Evolutionary conservation across 1,140 invertebrate species (phyloP), one percentile per base, ranked within the genome.

Genomic region (Neocloeon triangulifer): DNA sequence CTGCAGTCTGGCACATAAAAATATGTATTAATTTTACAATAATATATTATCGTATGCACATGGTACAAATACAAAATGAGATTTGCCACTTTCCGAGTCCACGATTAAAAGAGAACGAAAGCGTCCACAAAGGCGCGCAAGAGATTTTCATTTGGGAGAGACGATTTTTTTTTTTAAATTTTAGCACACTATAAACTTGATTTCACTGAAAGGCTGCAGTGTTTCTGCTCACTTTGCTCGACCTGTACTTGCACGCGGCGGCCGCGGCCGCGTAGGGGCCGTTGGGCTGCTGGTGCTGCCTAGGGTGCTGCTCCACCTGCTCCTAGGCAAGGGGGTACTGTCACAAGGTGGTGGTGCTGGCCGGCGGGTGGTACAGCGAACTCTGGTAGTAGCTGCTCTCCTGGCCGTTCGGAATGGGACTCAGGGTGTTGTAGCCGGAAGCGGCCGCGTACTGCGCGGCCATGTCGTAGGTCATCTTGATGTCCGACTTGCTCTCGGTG

Each of bases 361-460:
- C 32, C 38, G 66, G 57, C 32, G 71, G 56, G 40, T 63, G 59
- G 49, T 81, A 80, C 41, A 78, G 51, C 42, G 69, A 64, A 42
- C 66, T 72, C 55, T 79, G 75, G 50, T 84, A 81, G 54, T 81
- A 81, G 40, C 69, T 67, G 50, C 79, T 69, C 20, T 64, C 61
- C 49, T 60, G 52, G 42, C 66, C 58, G 54, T 68, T 53, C 47
- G 69, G 46, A 40, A 68, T 51, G 42, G 69, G 61, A 45, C 53
- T 59, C 29, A 67, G 39, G 17, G 65, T 57, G 40, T 63, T 66
- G 41, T 73, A 67, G 18, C 69, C 65, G 25, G 32, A 29, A 0
- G 41, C 42, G 2, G 46, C 41, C 0, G 47, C 45, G 10, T 42
- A 42, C 0, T 46, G 10, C 70, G 64, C 49, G 63, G 53, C 32